Conservation (phyloP, 2,888 invertebrate genomes). For the Adineta ricciae region DNA sequence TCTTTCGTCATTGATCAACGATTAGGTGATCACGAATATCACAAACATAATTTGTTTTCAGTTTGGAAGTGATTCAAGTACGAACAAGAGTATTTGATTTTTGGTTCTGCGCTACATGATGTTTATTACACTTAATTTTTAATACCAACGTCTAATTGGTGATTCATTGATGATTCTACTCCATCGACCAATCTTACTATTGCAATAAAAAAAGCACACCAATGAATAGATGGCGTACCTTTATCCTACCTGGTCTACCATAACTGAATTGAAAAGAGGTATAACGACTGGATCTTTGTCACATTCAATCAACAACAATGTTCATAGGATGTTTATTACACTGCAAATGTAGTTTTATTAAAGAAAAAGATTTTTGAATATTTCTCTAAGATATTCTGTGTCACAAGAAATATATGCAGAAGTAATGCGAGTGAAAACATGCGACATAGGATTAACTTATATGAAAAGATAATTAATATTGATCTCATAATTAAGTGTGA, state of each 20-base stretch:
- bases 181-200: background rate
- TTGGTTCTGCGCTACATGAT: background rate
- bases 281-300: too few relatives aligned
- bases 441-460: too few relatives aligned
- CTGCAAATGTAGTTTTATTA: too few relatives aligned
- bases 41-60: background rate
- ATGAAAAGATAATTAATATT: too few relatives aligned
- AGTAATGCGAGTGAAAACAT: too few relatives aligned
- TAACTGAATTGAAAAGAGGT: too few relatives aligned
- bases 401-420: too few relatives aligned
- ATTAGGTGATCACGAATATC: background rate
- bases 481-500: too few relatives aligned
- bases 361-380: too few relatives aligned
- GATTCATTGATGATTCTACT: background rate
- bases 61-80: background rate
- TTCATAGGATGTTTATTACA: too few relatives aligned
- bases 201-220: background rate
- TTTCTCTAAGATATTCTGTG: too few relatives aligned
- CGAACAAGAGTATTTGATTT: background rate
- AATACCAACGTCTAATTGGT: background rate
- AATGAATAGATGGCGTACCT: background rate
- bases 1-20: background rate
- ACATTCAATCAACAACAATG: too few relatives aligned
- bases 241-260: background rate
- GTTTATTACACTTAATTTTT: background rate